Percentiles rank a stretch among this genome's conserved stretches.
Conservation (phyloP, 2,113 vertebrate species). For the Nannobrachium achirus region DNA sequence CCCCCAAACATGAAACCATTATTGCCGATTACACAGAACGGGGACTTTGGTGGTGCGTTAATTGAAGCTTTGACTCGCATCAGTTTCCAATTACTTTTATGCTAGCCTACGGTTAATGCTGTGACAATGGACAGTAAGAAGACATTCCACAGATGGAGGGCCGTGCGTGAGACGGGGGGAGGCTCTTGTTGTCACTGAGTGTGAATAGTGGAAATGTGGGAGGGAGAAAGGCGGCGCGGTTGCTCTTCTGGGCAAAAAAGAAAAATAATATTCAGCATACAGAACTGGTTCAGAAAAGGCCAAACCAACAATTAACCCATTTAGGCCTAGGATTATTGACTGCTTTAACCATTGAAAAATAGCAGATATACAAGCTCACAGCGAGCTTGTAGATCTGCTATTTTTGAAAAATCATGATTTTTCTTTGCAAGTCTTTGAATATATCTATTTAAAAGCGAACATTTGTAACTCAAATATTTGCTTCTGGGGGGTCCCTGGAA, state of each 20-base stretch:
- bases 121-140: conserved; percentile 73
- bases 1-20: conserved; percentile 82
- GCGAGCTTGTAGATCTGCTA: too few species aligned
- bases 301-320: conserved; percentile 37
- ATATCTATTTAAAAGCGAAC: too few species aligned
- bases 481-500: too few species aligned
- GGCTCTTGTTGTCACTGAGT: conserved; percentile 40
- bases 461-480: too few species aligned
- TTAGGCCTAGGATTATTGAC: too few species aligned
- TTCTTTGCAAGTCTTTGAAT: too few species aligned
- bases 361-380: too few species aligned
- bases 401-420: too few species aligned
- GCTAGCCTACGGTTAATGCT: conserved; percentile 83
- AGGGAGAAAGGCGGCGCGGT: conserved; percentile 41
- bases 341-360: too few species aligned
- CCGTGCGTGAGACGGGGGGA: conserved; percentile 52
- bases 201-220: conserved; percentile 54
- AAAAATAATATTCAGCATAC: conserved; percentile 36
- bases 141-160: conserved; percentile 54
- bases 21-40: conserved; percentile 80
- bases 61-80: conserved; percentile 82
- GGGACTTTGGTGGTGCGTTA: conserved; percentile 79
- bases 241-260: conserved; percentile 30
- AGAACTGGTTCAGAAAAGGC: conserved; percentile 28
- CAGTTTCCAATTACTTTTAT: conserved; percentile 86